Base-by-base conservation (phyloP, 2,888 invertebrate species). In the Leptopterna dolabrata region DNA sequence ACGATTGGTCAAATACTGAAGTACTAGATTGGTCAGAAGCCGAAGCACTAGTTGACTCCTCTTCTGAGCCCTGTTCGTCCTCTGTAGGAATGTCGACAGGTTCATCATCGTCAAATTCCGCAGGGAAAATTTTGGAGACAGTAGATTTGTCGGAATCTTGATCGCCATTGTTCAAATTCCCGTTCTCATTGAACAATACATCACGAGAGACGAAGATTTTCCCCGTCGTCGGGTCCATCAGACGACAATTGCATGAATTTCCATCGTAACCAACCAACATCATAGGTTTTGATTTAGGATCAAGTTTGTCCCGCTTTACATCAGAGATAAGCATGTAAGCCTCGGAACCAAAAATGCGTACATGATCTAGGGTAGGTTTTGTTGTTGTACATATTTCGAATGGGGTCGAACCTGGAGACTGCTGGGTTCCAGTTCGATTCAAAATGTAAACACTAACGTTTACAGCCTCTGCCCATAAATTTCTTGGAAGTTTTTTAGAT, bases 401-500 rank as follows among this genome's bases (percentile, higher is more conserved):
- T 16, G 89, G 83, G 27, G 83, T 87, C 29, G n/a, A 45, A 13
- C 70, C 30, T 14, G 36, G 4, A 43, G 71, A 16, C 6, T 14
- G 41, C 47, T 24, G 19, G 29, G 86, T 83, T 90, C 87, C 45
- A 89, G 87, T 27, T 89, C 90, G 78, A 90, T 90, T 24, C 89
- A 87, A n/a, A 88, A 87, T 16, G 90, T 82, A 87, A 90, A 88
- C 70, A 87, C 87, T 41, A 90, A 80, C 73, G 89, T 89, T 51
- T 30, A 89, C 84, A 89, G 89, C 89, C 85, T 90, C 89, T 80
- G 86, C 88, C 90, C 89, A 90, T 13, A 90, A 86, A n/a, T 86
- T 55, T 47, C 89, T 89, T 29, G 88, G 87, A 47, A 90, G 30
- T 16, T 88, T 73, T 36, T n/a, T n/a, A n/a, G 89, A 89, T 82